Percentiles rank a stretch among this genome's conserved stretches.
These are phyloP conservation scores for Pseudachorutes palmiensis DNA, from an alignment of 1,140 invertebrate genomes.

Conservation along the genomic window DNA sequence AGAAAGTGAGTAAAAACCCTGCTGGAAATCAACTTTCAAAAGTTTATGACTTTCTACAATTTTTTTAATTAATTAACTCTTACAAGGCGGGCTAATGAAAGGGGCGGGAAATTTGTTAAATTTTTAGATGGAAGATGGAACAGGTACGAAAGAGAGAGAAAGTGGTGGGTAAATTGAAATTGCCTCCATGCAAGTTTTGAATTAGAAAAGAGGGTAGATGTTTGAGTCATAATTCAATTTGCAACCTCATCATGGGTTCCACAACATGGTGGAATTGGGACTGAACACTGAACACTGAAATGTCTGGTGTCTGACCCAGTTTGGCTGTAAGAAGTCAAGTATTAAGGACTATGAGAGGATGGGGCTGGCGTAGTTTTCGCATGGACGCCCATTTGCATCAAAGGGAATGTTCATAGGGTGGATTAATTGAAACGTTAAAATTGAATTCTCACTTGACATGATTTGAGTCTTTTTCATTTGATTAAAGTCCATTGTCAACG, in stretches of 20 bases:
- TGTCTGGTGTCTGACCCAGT: too few species aligned
- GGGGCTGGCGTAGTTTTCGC: too few species aligned
- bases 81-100: background rate
- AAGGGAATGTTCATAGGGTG: background rate
- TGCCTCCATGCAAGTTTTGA: too few species aligned
- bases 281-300: too few species aligned
- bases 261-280: too few species aligned
- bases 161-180: too few species aligned
- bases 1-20: background rate
- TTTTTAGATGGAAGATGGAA: background rate
- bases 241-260: too few species aligned
- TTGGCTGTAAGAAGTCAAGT: too few species aligned
- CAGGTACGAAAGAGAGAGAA: background rate
- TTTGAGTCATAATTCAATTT: too few species aligned
- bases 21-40: background rate
- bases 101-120: background rate
- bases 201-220: background rate
- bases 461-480: background rate
- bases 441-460: background rate
- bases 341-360: too few species aligned
- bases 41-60: slow-evolving; percentile 1
- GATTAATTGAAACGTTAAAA: background rate
- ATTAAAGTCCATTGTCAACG: background rate
- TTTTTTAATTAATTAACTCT: slow-evolving; percentile 13
- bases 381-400: background rate